A percentile compares a stretch with the other conserved stretches of the same genome.
These are phyloP conservation scores for Parelbella ahira DNA, from an alignment of 2,888 invertebrate genomes.

Conservation along the genomic window DNA sequence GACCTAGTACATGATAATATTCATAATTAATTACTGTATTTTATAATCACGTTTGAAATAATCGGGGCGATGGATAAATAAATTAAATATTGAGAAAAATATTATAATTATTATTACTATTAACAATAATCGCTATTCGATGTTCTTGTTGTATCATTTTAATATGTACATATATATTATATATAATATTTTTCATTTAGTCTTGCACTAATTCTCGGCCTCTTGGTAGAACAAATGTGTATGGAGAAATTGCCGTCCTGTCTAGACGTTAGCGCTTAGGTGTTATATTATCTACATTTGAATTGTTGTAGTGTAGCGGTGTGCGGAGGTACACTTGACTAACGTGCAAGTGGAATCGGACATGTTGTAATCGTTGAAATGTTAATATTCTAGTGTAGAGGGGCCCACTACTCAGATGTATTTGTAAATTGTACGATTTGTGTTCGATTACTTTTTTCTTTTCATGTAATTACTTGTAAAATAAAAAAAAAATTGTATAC, in stretches of 20 bases:
- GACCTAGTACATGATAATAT: slow-evolving; percentile 14
- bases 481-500: slow-evolving; percentile 12
- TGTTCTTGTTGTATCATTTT: slow-evolving; percentile 18
- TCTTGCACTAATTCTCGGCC: slow-evolving; percentile 18
- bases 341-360: slow-evolving; percentile 8
- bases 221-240: slow-evolving; percentile 25
- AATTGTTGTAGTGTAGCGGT: slow-evolving; percentile 7
- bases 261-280: slow-evolving; percentile 18
- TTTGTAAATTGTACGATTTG: slow-evolving; percentile 13
- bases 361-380: slow-evolving; percentile 19
- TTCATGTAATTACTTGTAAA: too few species aligned
- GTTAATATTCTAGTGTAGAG: slow-evolving; percentile 11
- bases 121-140: slow-evolving; percentile 19
- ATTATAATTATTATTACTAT: too few species aligned
- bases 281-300: slow-evolving; percentile 8
- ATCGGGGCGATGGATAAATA: slow-evolving; percentile 13
- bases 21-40: slow-evolving; percentile 23
- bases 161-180: too few species aligned
- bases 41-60: slow-evolving; percentile 24
- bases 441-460: too few species aligned
- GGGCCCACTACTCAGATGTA: slow-evolving; percentile 11
- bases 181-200: slow-evolving; percentile 17
- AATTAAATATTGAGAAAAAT: slow-evolving; percentile 17
- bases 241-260: slow-evolving; percentile 23
- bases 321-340: slow-evolving; percentile 8